Evolutionary conservation across 2,888 invertebrate genomes (phyloP).

Genomic region (Cryptus armator): DNA sequence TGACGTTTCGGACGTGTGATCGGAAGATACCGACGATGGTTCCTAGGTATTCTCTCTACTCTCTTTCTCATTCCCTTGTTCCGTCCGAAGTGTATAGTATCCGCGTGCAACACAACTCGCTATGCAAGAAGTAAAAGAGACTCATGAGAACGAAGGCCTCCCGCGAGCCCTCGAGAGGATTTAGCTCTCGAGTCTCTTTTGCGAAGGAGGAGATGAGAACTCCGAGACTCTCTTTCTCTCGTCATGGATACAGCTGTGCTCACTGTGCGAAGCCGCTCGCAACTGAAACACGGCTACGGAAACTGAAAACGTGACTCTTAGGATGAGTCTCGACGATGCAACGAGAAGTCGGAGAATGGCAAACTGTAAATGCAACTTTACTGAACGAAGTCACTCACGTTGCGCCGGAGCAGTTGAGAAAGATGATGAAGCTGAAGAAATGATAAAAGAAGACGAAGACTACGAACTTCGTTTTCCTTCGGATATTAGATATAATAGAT

Average conservation of each 20-base stretch:
- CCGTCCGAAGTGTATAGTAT: conserved; percentile 10
- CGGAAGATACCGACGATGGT: conserved; percentile 76
- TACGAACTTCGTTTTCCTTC: conserved; percentile 19
- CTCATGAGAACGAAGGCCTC: conserved; percentile 38
- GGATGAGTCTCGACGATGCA: neutral
- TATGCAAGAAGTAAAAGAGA: conserved; percentile 17
- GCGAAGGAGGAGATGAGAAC: conserved; percentile 38
- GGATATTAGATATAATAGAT: conserved; percentile 49
- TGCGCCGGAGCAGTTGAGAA: neutral
- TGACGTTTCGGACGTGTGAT: conserved; percentile 82
- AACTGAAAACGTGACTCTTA: conserved; percentile 46
- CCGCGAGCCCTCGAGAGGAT: conserved; percentile 33
- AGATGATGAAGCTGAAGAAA: conserved; percentile 14
- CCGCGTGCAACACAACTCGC: conserved; percentile 12
- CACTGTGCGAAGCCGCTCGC: conserved; percentile 25
- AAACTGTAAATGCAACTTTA: conserved; percentile 23
- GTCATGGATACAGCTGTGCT: conserved; percentile 35
- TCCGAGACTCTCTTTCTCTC: conserved; percentile 9
- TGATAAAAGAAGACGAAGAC: conserved; percentile 12
- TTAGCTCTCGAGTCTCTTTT: conserved; percentile 27
- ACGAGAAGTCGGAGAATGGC: neutral
- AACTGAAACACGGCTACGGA: conserved; percentile 24
- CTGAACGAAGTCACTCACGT: conserved; percentile 57
- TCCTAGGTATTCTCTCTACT: conserved; percentile 49
- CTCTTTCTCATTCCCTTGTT: conserved; percentile 14